Base-by-base conservation (phyloP, 1,140 invertebrate genomes). In the Euura saliciscinereae region DNA sequence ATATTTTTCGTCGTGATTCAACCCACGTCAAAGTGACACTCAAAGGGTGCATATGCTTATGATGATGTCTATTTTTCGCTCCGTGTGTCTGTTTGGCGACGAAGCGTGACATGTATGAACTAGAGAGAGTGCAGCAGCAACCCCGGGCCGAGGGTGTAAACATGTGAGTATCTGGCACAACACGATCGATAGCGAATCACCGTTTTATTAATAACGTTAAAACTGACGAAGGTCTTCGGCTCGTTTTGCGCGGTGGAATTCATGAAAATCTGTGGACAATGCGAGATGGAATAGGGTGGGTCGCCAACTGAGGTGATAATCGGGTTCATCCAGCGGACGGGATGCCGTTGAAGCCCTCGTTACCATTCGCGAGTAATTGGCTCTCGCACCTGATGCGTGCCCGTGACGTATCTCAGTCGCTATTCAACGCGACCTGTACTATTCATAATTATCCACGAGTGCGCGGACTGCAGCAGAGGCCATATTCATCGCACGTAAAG, bases 401-500 rank as follows among this genome's bases (percentile, higher is more conserved):
- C 28, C 28, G 28, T 28, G 28, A 28, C 28, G 28, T 28, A 28
- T 28, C 28, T 28, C 28, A 28, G 28, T 28, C 28, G 28, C 28
- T 28, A 28, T 28, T 28, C 28, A 28, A 28, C 28, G 28, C 0
- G 28, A 28, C 28, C 7, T 51, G 7, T 51, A 51, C 8, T 59
- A 59, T 59, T 59, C 51, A 59, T 59, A 59, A 59, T 59, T 59
- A 59, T 59, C 51, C 51, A 3, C 13, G 3, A 59, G 51, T 59
- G 51, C 51, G 13, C 28, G 28, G 28, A n/a, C 51, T 11, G 3
- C 51, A 8, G 51, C 51, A 59, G 51, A 59, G 51, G 51, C 51
- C 51, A 59, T 59, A 59, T 59, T 59, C 51, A 59, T 59, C 51
- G 51, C 13, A n/a, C 51, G 51, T 51, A 71, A 77, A 67, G 69